Base-by-base conservation (phyloP, 2,888 invertebrate genomes). In the Epistrophella euchroma region DNA sequence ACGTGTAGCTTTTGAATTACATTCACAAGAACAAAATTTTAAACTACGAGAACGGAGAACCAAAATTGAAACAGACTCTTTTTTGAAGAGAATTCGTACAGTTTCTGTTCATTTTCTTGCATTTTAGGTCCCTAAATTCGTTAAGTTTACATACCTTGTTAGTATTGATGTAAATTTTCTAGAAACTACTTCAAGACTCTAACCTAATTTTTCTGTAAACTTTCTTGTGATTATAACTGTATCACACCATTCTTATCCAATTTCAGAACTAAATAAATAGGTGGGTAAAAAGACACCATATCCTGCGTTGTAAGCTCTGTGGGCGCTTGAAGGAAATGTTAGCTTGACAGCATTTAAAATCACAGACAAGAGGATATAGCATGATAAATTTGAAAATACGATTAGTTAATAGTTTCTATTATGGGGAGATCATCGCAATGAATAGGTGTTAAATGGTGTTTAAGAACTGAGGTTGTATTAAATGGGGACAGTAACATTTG, bases 371-470 rank as follows among this genome's bases (percentile, higher is more conserved):
- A 47, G 15, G 17, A 52, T 50, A 9, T 45, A 37, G 22, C 15
- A 47, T 62, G 37, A 40, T 52, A 52, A 62, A 37, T 47, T 47
- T 10, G 74, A 70, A 70, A 80, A 80, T 68, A 47, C 55, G 56
- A 81, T 64, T 75, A 68, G 35, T 68, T 52, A 60, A 74, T 32
- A 40, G 58, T n/a, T n/a, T n/a, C 19, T 55, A 45, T 45, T 62
- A 52, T 55, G 25, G 28, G n/a, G 3, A 10, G 15, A n/a, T 66
- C n/a, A 58, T 22, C 58, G 15, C 2, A 28, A 19, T 66, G 66
- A 72, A 25, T 37, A 37, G 11, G 25, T 64, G 56, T 64, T n/a
- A 45, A 56, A 10, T 66, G 19, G 56, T 37, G 35, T 52, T 68
- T n/a, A 68, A 37, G 17, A 68, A 37, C 17, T 37, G 37, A 19